Conservation (phyloP, 2,113 vertebrate species). For the Chauna torquata region DNA sequence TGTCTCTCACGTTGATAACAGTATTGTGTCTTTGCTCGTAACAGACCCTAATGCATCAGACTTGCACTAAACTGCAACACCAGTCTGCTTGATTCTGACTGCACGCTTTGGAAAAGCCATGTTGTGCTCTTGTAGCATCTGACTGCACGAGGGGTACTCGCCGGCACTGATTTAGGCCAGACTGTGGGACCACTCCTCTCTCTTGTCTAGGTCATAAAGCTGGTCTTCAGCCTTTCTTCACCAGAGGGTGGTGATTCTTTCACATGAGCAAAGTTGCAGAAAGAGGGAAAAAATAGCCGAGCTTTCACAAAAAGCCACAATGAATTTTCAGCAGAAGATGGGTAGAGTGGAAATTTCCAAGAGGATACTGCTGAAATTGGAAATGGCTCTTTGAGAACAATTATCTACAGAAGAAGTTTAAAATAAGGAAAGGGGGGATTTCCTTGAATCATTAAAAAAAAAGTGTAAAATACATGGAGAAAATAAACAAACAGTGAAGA, state of each 20-base stretch:
- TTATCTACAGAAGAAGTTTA: background rate
- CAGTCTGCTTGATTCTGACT: background rate
- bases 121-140: background rate
- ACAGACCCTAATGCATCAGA: fast-evolving
- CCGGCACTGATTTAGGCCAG: background rate
- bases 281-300: background rate
- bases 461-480: background rate
- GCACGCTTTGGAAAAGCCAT: background rate
- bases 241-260: background rate
- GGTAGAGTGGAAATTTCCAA: background rate
- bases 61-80: background rate
- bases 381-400: background rate
- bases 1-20: background rate
- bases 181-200: background rate
- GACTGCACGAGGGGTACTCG: fast-evolving
- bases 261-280: background rate
- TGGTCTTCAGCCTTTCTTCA: background rate
- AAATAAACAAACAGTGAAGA: constrained; percentile 59
- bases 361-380: background rate
- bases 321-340: background rate
- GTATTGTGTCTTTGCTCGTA: background rate
- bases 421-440: background rate
- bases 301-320: background rate
- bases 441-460: constrained; percentile 10
- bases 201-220: background rate